Evolutionary conservation across 1,140 invertebrate genomes (phyloP).

Genomic region (Cydia amplana): DNA sequence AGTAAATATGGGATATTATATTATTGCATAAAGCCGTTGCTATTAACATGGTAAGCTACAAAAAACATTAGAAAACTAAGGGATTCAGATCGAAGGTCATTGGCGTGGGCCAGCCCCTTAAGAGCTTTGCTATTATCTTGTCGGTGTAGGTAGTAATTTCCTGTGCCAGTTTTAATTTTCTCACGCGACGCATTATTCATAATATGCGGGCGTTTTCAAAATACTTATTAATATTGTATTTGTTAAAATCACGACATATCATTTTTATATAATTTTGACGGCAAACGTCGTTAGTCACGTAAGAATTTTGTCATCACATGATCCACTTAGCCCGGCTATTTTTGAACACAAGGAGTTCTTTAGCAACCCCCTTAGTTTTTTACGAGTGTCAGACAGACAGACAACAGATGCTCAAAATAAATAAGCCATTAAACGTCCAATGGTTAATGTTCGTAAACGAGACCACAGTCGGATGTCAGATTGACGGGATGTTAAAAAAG

Average conservation of each 20-base stretch:
- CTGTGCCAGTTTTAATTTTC: too few species aligned
- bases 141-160: too few species aligned
- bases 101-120: too few species aligned
- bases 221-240: neutral
- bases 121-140: too few species aligned
- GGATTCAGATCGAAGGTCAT: too few species aligned
- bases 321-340: neutral
- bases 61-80: too few species aligned
- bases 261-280: neutral
- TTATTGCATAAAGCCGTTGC: too few species aligned
- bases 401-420: conserved; percentile 31
- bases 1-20: too few species aligned
- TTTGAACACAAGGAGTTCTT: conserved; percentile 1
- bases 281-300: neutral
- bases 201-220: too few species aligned
- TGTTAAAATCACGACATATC: neutral
- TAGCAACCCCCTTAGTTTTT: conserved; percentile 21
- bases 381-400: conserved; percentile 16
- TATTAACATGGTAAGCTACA: too few species aligned
- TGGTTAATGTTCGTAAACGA: neutral
- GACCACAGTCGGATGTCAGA: neutral
- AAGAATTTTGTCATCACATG: neutral
- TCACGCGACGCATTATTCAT: too few species aligned
- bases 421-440: conserved; percentile 24
- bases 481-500: neutral